Evolutionary conservation across 2,113 vertebrate genomes (phyloP), one percentile per base, ranked within the genome.

Genomic region (Corynorhinus townsendii): DNA sequence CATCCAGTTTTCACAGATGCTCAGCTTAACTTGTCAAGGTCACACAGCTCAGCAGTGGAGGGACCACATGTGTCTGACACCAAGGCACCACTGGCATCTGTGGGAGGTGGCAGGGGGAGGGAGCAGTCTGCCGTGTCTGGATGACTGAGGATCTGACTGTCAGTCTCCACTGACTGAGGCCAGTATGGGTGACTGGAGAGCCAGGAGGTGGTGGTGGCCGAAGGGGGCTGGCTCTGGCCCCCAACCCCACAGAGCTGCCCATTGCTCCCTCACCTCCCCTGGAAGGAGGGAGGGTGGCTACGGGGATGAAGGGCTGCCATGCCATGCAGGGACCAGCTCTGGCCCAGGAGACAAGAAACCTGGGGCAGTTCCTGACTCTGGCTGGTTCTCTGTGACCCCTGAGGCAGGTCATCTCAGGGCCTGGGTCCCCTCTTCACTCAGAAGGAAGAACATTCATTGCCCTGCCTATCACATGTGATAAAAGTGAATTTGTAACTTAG

Each of bases 1-100:
- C 62, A 15, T n/a, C 64, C 66, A n/a, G 49, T 71, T 90, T 43
- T 86, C 80, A 86, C 91, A 95, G 86, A 66, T 64, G 64, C 90
- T 76, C 49, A 20, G 43, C 69, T 47, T 54, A 81, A 40, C 35
- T 54, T 64, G 84, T 86, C 73, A 66, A 81, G 90, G 95, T 82
- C 95, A 69, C 30, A 6, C 7, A 81, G 19, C 86, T 91, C 79
- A 12, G 38, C 76, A 52, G 76, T 10, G 11, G 35, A 69, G 64
- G 40, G 38, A 64, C 77, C 69, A 52, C 14, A 0, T 33, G 35
- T 30, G n/a, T 66, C 93, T 96, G 64, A 89, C 56, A 28, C 8
- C 43, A 56, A 82, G 69, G 64, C 56, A 86, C 71, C 30, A 6
- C 35, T 33, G 64, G 54, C 38, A 10, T 16, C 11, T 2, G 40